Conservation (phyloP, 2,113 vertebrate genomes). For the Peromyscus maniculatus region DNA sequence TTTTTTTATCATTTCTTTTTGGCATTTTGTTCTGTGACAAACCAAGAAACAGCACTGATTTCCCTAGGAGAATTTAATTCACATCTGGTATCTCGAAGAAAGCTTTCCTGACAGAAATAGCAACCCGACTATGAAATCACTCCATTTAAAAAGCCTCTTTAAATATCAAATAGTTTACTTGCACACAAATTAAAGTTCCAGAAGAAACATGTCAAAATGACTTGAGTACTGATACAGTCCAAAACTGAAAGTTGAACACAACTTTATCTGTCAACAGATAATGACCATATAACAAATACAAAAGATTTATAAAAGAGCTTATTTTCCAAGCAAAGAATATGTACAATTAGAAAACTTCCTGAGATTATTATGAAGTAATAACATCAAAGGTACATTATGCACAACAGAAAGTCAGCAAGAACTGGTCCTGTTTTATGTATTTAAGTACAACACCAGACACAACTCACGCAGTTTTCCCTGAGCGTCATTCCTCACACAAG, state of each 20-base stretch:
- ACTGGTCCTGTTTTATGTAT: too few species aligned
- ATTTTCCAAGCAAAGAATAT: neutral
- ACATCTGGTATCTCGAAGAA: constrained; percentile 60
- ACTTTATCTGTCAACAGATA: neutral
- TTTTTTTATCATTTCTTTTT: constrained; percentile 64
- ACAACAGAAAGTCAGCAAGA: neutral
- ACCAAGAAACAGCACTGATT: constrained; percentile 41
- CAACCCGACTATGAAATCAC: constrained; percentile 32
- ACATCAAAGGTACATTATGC: too few species aligned
- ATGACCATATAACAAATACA: neutral
- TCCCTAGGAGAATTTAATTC: constrained; percentile 60
- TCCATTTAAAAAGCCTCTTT: constrained; percentile 32
- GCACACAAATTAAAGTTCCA: constrained; percentile 49
- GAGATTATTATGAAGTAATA: neutral
- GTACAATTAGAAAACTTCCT: neutral
- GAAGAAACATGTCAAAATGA: neutral
- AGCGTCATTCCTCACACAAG: neutral
- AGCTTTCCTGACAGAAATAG: constrained; percentile 33
- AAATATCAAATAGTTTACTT: constrained; percentile 65
- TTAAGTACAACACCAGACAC: neutral
- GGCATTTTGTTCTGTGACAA: constrained; percentile 62
- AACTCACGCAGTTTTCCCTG: neutral
- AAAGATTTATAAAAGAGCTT: neutral
- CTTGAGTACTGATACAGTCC: neutral
- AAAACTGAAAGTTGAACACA: neutral